Evolutionary conservation across 2,888 invertebrate species (phyloP).

Genomic region (Itoplectis maculator): DNA sequence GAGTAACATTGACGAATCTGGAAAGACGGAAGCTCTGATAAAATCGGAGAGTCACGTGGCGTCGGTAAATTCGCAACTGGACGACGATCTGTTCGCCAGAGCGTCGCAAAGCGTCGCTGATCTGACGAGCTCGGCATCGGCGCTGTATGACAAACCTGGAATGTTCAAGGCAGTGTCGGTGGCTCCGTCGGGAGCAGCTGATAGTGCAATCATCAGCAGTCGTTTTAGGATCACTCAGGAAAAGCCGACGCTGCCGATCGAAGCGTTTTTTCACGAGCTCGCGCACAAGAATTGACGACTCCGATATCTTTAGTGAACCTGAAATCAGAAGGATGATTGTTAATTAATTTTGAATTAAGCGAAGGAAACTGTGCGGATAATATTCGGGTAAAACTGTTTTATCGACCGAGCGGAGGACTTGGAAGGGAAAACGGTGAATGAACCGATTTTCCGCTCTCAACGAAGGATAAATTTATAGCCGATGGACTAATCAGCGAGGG

Average conservation of each 20-base stretch:
- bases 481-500: not conserved
- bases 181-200: slow-evolving; percentile 85
- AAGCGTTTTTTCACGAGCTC: slow-evolving; percentile 92
- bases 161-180: slow-evolving; percentile 89
- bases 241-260: slow-evolving; percentile 92
- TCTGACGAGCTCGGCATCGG: slow-evolving; percentile 90
- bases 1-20: slow-evolving; percentile 18
- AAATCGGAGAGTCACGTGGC: slow-evolving; percentile 52
- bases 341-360: not conserved
- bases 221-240: slow-evolving; percentile 92
- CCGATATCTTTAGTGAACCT: too few relatives aligned
- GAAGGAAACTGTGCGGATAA: not conserved
- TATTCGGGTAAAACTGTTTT: too few relatives aligned
- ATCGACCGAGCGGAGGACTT: too few relatives aligned
- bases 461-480: not conserved
- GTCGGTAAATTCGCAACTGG: slow-evolving; percentile 72
- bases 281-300: slow-evolving; percentile 87
- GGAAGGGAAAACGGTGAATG: too few relatives aligned
- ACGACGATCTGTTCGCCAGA: slow-evolving; percentile 81
- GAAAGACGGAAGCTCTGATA: slow-evolving; percentile 53
- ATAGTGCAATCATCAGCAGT: slow-evolving; percentile 77
- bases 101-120: slow-evolving; percentile 90
- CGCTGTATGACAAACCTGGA: slow-evolving; percentile 90
- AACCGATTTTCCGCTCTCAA: not conserved
- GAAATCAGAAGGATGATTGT: not conserved